Percentiles rank a stretch among this genome's conserved stretches.
Conservation (phyloP, 53 echinoderm and acorn worm genomes). For the Pentamera pediparva region DNA sequence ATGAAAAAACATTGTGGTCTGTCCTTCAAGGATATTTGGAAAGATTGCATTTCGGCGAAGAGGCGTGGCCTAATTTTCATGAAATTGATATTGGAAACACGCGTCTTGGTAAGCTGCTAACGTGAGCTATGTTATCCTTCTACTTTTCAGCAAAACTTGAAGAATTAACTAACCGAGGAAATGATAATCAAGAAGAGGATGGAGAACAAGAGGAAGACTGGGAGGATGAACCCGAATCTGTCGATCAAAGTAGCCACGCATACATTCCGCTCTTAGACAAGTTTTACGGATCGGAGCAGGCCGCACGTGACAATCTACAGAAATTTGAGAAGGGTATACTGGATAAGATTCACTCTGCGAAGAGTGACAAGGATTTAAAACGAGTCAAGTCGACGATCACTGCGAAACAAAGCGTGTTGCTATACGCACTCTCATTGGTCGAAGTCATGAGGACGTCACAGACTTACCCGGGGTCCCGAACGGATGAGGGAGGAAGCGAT, state of each 20-base stretch:
- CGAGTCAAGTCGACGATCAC: background rate
- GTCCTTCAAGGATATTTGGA: no score
- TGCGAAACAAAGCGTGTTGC: constrained; percentile 5
- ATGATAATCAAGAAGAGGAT: background rate
- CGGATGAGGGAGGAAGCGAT: background rate
- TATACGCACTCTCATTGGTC: constrained; percentile 2
- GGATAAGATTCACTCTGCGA: constrained; percentile 3
- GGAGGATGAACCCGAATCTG: no score
- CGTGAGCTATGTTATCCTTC: no score
- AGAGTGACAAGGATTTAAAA: background rate
- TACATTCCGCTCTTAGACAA: background rate
- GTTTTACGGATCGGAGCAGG: constrained; percentile 5
- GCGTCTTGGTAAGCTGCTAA: no score
- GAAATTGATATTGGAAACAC: no score
- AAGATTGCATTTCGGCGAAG: no score
- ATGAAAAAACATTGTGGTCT: no score
- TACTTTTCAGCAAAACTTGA: no score
- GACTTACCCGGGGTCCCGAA: background rate
- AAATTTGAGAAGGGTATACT: constrained; percentile 5
- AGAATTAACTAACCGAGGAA: no score
- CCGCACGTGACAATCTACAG: background rate
- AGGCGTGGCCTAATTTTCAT: no score
- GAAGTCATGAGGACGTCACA: background rate
- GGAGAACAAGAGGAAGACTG: background rate
- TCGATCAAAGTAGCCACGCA: background rate